Percentiles rank a stretch among this genome's conserved stretches.
Conservation (phyloP, 2,797 vertebrate species). For the Pteropus rufus region DNA sequence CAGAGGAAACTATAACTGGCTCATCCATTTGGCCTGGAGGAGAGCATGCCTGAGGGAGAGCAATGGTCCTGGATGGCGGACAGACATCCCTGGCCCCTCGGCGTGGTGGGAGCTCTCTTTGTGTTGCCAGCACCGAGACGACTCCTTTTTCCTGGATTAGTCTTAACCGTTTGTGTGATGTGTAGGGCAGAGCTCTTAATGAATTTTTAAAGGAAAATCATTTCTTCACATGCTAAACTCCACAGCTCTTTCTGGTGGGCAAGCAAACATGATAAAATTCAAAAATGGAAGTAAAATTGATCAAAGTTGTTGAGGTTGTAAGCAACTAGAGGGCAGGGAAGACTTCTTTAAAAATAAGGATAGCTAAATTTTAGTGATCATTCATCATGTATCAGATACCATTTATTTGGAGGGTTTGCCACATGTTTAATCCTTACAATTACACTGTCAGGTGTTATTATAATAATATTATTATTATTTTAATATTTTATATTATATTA, state of each 20-base stretch:
- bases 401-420: background rate
- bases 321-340: background rate
- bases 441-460: background rate
- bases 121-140: background rate
- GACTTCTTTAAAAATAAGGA: background rate
- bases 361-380: background rate
- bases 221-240: background rate
- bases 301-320: background rate
- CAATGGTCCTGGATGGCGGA: background rate
- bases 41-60: background rate
- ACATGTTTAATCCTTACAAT: background rate
- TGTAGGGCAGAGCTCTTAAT: background rate
- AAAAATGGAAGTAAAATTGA: background rate
- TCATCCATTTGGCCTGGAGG: background rate
- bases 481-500: background rate
- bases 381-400: background rate
- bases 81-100: background rate
- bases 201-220: background rate
- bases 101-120: background rate
- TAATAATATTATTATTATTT: background rate
- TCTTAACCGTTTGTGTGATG: background rate
- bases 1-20: background rate
- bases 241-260: background rate
- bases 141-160: background rate
- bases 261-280: background rate